These are phyloP conservation scores for Baronia brevicornis DNA, from an alignment of 2,888 invertebrate species.

Conservation along the genomic window DNA sequence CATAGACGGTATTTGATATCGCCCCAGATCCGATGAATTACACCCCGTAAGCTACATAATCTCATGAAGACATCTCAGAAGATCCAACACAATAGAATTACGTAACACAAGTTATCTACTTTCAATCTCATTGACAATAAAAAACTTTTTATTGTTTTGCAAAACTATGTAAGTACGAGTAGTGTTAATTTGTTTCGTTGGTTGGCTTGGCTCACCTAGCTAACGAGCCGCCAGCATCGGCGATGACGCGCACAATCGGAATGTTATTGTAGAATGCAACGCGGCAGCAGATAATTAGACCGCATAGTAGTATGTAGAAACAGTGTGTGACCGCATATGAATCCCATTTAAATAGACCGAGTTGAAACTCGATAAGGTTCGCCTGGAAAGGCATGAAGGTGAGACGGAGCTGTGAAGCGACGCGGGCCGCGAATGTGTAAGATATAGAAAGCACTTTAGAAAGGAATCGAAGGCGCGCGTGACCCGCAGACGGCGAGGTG, in stretches of 20 bases:
- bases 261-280: slow-evolving; percentile 60
- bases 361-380: slow-evolving; percentile 39
- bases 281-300: slow-evolving; percentile 28
- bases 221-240: slow-evolving; percentile 27
- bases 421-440: slow-evolving; percentile 37
- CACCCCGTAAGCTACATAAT: slow-evolving; percentile 26
- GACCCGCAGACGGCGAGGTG: slow-evolving; percentile 54
- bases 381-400: slow-evolving; percentile 45
- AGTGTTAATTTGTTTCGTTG: too few species aligned
- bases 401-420: slow-evolving; percentile 43
- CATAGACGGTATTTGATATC: slow-evolving; percentile 31
- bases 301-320: slow-evolving; percentile 22
- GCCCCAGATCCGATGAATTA: slow-evolving; percentile 40
- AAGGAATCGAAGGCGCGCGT: slow-evolving; percentile 70
- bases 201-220: too few species aligned
- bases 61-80: slow-evolving; percentile 1
- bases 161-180: too few species aligned
- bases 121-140: slow-evolving; percentile 47
- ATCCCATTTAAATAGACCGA: slow-evolving; percentile 25
- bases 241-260: slow-evolving; percentile 59
- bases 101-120: slow-evolving; percentile 44
- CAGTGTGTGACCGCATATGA: slow-evolving; percentile 22
- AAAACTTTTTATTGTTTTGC: slow-evolving; percentile 36
- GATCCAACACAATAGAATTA: slow-evolving; percentile 55
- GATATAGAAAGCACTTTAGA: slow-evolving; percentile 73